phyloP scores from a whole-genome alignment of 2,797 vertebrate species.

The Eptatretus atami region DNA sequence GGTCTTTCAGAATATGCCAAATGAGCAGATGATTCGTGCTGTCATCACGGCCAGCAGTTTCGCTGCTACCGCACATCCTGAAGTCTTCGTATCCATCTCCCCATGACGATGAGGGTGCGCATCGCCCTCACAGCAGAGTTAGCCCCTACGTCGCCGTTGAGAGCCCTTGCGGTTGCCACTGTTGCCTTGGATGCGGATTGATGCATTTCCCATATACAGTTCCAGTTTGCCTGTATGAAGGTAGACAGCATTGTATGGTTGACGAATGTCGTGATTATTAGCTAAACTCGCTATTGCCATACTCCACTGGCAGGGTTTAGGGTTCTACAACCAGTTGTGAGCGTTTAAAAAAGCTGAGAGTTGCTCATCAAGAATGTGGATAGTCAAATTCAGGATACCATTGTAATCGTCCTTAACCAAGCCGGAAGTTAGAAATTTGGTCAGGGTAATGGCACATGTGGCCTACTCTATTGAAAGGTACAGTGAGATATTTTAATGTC shows the following conservation, averaged over 20 bases:
- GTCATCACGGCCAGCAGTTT: slow-evolving; percentile 73
- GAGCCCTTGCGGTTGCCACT: slow-evolving; percentile 15
- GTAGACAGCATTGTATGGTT: not conserved
- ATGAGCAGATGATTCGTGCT: slow-evolving; percentile 88
- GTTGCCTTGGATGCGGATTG: not conserved
- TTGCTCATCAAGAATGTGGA: too few relatives aligned
- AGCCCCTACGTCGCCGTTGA: slow-evolving; percentile 22
- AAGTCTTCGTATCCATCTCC: slow-evolving; percentile 91
- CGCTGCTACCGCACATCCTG: slow-evolving; percentile 62
- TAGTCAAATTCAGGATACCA: too few relatives aligned
- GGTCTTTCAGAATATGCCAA: slow-evolving; percentile 46
- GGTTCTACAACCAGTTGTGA: too few relatives aligned
- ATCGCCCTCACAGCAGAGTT: slow-evolving; percentile 24
- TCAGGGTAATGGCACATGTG: too few relatives aligned
- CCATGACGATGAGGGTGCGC: slow-evolving; percentile 67
- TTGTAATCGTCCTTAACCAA: too few relatives aligned
- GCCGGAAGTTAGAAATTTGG: too few relatives aligned
- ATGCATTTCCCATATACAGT: not conserved
- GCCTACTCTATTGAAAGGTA: too few relatives aligned
- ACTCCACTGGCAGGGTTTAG: too few relatives aligned
- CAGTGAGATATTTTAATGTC: too few relatives aligned
- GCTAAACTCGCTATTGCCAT: too few relatives aligned
- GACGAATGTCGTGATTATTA: too few relatives aligned
- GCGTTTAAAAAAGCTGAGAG: too few relatives aligned
- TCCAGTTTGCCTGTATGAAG: not conserved